Evolutionary conservation across 1,140 invertebrate genomes (phyloP).

Genomic region (Calosoma granatense): DNA sequence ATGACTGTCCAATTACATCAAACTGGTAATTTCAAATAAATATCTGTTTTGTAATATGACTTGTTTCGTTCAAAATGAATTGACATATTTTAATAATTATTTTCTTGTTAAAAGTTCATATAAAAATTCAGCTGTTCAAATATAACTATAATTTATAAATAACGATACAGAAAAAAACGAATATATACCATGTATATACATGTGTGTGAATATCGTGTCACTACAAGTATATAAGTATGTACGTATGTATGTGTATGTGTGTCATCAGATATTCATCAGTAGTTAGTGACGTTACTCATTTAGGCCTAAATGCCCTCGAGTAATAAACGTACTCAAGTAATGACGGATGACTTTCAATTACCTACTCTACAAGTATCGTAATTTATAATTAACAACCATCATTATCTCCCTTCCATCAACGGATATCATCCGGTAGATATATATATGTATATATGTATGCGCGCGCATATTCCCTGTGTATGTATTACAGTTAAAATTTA

Average conservation of each 20-base stretch:
- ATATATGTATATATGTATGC: not conserved
- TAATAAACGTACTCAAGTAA: constrained; percentile 5
- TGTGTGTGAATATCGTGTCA: not conserved
- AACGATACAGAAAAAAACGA: not conserved
- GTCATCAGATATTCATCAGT: not conserved
- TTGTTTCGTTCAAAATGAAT: too few relatives aligned
- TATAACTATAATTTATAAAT: not conserved
- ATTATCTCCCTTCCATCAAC: not conserved
- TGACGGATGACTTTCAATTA: constrained; percentile 5
- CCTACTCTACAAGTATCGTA: not conserved
- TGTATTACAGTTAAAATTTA: not conserved
- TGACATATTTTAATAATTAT: too few relatives aligned
- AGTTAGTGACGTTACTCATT: not conserved
- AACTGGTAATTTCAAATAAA: too few relatives aligned
- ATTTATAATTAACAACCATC: not conserved
- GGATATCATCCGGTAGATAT: not conserved
- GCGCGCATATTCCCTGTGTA: not conserved
- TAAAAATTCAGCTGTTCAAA: not conserved
- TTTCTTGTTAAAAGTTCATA: too few relatives aligned
- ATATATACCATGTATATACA: not conserved
- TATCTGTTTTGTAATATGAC: too few relatives aligned
- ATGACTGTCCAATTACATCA: too few relatives aligned
- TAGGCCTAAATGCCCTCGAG: constrained; percentile 1
- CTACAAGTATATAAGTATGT: too few relatives aligned
- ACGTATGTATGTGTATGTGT: too few relatives aligned